phyloP scores from a whole-genome alignment of 2,888 invertebrate genomes.

The Epirrhoe alternata region DNA sequence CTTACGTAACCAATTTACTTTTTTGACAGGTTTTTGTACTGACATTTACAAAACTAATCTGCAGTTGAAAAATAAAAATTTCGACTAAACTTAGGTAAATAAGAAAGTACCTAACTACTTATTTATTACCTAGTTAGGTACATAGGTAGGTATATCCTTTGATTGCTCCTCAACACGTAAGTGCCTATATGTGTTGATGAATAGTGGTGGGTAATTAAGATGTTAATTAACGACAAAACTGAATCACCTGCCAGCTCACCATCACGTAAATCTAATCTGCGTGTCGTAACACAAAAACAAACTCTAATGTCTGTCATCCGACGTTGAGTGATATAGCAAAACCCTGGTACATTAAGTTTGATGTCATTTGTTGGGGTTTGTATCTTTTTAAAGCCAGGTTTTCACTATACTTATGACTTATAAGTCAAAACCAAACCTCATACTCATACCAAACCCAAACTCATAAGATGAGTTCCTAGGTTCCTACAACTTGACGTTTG shows the following conservation, averaged over 20 bases:
- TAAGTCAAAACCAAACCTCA: too few relatives aligned
- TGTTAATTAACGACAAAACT: slow-evolving; percentile 13
- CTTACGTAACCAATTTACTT: too few relatives aligned
- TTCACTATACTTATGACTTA: too few relatives aligned
- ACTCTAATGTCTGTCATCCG: slow-evolving; percentile 41
- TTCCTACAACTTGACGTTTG: too few relatives aligned
- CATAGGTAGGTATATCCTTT: not conserved
- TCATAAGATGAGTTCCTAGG: too few relatives aligned
- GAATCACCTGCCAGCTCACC: slow-evolving; percentile 1
- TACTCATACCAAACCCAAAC: too few relatives aligned
- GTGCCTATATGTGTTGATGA: slow-evolving; percentile 46
- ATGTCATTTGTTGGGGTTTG: not conserved
- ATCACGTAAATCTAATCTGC: slow-evolving; percentile 27
- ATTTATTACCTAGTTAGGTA: not conserved
- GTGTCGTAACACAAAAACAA: slow-evolving; percentile 41
- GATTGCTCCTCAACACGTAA: slow-evolving; percentile 37
- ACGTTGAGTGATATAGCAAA: slow-evolving; percentile 32
- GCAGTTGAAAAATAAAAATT: too few relatives aligned
- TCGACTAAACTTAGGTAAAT: too few relatives aligned
- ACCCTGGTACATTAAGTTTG: not conserved
- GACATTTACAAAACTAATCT: too few relatives aligned
- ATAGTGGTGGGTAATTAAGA: slow-evolving; percentile 7
- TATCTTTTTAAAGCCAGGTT: not conserved
- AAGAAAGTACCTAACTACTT: too few relatives aligned
- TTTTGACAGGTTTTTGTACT: too few relatives aligned